Conservation (phyloP, 2,888 invertebrate species). For the Agrilus cyanescens region DNA sequence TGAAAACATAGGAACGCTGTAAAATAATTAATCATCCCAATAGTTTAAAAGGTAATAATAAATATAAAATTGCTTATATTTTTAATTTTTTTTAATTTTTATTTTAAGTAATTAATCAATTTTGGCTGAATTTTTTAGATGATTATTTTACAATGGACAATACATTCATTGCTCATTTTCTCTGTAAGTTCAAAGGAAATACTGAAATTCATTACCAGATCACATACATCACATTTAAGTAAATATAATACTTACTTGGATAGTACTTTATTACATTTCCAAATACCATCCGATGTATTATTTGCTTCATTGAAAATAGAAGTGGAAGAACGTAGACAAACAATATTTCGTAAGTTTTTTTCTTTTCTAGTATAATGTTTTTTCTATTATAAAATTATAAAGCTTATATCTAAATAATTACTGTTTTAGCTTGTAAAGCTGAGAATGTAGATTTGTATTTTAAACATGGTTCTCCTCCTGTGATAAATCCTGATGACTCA, state of each 20-base stretch:
- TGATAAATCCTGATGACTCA: slow-evolving; percentile 71
- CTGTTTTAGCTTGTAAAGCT: slow-evolving; percentile 25
- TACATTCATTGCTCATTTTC: not conserved
- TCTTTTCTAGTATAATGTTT: not conserved
- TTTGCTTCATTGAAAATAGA: slow-evolving; percentile 30
- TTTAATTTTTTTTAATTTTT: too few species aligned
- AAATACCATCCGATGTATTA: slow-evolving; percentile 27
- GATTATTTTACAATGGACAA: not conserved
- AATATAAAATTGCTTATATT: slow-evolving; percentile 1
- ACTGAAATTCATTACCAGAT: slow-evolving; percentile 16
- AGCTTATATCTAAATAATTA: too few species aligned
- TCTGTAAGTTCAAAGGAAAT: slow-evolving; percentile 6
- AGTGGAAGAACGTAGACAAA: slow-evolving; percentile 26
- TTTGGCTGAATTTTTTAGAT: not conserved
- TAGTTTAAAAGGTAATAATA: not conserved
- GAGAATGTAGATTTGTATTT: slow-evolving; percentile 54
- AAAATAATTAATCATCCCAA: not conserved
- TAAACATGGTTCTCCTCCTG: slow-evolving; percentile 72
- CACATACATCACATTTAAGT: slow-evolving; percentile 23
- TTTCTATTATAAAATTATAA: not conserved
- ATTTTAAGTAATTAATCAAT: too few species aligned
- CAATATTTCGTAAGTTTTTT: slow-evolving; percentile 27
- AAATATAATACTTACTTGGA: slow-evolving; percentile 28
- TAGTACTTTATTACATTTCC: slow-evolving; percentile 28
- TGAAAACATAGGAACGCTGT: not conserved